Evolutionary conservation across 2,797 vertebrate species (phyloP), one percentile per base, ranked within the genome.

Genomic region (Yasuhikotakia modesta): DNA sequence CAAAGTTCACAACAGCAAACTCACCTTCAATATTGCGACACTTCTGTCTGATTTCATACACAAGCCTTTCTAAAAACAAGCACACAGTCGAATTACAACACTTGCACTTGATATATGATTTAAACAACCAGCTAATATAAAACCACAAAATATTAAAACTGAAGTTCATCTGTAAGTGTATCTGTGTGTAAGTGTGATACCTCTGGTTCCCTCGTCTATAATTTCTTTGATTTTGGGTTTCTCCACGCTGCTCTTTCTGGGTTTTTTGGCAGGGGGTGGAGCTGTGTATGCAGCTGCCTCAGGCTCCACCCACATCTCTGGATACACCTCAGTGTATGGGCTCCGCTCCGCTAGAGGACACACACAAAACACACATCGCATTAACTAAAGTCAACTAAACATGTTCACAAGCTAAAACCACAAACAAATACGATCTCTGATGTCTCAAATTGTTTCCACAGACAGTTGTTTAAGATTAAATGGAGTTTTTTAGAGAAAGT

Each of bases 151-250:
- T 39, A 39, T 7, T 39, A 1, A 6, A 39, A 39, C 10, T 39
- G 10, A 39, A 52, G 55, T 68, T 46, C n/a, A 72, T 27, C 39
- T 43, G 5, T 19, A 12, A 63, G 46, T 63, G 16, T 60, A 12
- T 73, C 21, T 45, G 12, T 66, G 17, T 16, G 27, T 21, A 8
- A 39, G 22, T 78, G 79, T 89, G 5, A 21, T 75, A 96, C 97
- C 97, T 96, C 96, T 93, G 79, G 96, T 98, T 79, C 97, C 95
- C 85, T 99, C 97, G 0, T 99, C 97, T 24, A 99, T 97, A 83
- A 99, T 97, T 88, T 99, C 97, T 91, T 96, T 94, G 90, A 99
- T 95, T 92, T 98, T 94, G 52, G 86, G 88, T 80, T 94, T 94
- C 68, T 94, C 93, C 0, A 86, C 87, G 45, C 94, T 91, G 92